phyloP scores from a whole-genome alignment of 2,797 vertebrate species.

The Alcedo quadribrachys region DNA sequence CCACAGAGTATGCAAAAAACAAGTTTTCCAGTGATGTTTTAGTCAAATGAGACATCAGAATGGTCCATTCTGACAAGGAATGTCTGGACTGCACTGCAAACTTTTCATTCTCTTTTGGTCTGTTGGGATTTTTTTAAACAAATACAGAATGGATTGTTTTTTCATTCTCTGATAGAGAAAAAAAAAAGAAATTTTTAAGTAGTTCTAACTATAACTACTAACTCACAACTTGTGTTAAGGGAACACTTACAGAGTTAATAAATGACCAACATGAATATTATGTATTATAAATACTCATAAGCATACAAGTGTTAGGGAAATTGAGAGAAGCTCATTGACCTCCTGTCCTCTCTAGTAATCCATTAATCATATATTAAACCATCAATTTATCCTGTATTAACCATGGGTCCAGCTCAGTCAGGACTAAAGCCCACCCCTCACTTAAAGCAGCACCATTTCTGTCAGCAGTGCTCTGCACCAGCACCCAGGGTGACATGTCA shows the following conservation, averaged over 20 bases:
- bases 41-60: not conserved
- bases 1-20: not conserved
- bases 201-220: not conserved
- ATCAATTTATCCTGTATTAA: not conserved
- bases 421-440: not conserved
- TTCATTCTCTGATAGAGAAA: not conserved
- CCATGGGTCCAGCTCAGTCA: not conserved
- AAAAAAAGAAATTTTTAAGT: not conserved
- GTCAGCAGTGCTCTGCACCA: not conserved
- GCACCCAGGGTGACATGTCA: not conserved
- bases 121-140: not conserved
- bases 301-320: not conserved
- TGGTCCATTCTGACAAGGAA: not conserved
- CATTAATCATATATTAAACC: not conserved
- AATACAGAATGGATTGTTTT: not conserved
- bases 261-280: not conserved
- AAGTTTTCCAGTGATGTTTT: not conserved
- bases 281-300: not conserved
- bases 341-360: not conserved
- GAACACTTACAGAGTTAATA: not conserved
- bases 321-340: not conserved
- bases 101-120: not conserved
- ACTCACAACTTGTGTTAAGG: not conserved
- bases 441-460: not conserved
- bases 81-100: not conserved